A percentile compares a stretch with the other conserved stretches of the same genome.
Conservation (phyloP, 1,140 invertebrate genomes). For the Chymomyza costata region DNA sequence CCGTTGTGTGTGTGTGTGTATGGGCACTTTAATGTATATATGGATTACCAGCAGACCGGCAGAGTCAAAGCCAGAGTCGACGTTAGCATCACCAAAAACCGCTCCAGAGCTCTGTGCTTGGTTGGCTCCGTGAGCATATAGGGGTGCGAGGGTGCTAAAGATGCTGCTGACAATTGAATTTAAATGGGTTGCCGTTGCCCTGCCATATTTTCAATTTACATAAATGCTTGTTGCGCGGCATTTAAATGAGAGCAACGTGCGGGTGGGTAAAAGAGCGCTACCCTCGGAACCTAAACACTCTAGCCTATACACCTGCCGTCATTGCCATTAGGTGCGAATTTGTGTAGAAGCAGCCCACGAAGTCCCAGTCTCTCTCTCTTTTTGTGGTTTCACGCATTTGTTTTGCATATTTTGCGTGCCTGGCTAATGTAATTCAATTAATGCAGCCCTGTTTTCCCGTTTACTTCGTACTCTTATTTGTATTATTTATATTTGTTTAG, state of each 20-base stretch:
- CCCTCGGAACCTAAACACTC: conserved; percentile 6
- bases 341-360: too few relatives aligned
- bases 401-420: conserved; percentile 49
- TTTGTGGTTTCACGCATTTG: conserved; percentile 48
- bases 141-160: conserved; percentile 23
- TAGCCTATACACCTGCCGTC: conserved; percentile 45
- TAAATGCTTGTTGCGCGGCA: conserved; percentile 68
- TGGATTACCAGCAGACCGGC: too few relatives aligned
- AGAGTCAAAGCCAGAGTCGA: too few relatives aligned
- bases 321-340: conserved; percentile 49
- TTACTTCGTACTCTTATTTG: background rate
- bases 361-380: conserved; percentile 11
- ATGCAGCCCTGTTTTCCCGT: conserved; percentile 16
- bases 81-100: too few relatives aligned
- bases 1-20: too few relatives aligned
- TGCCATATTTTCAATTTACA: conserved; percentile 70
- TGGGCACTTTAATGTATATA: too few relatives aligned
- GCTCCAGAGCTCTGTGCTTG: too few relatives aligned
- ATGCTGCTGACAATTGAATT: conserved; percentile 62
- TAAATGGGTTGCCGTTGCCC: conserved; percentile 59
- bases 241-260: conserved; percentile 38
- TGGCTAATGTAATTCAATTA: conserved; percentile 61
- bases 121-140: too few relatives aligned
- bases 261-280: background rate
- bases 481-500: conserved; percentile 5